phyloP scores from a whole-genome alignment of 2,113 vertebrate species.

The Archocentrus centrarchus region DNA sequence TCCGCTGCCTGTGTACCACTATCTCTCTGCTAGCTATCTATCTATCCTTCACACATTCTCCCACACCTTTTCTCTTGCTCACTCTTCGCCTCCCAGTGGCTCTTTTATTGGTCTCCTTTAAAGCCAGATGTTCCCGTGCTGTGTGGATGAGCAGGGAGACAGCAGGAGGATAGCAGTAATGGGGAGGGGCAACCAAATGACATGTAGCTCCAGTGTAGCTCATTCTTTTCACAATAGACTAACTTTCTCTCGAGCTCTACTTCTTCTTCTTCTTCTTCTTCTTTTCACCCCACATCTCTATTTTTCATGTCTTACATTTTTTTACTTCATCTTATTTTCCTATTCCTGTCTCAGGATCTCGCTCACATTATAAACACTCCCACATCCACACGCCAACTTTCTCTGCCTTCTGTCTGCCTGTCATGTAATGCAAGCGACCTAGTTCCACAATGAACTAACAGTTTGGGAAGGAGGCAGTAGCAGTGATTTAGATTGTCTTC shows the following conservation, averaged over 20 bases:
- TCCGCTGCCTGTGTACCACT: constrained; percentile 20
- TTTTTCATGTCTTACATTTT: constrained; percentile 12
- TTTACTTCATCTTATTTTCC: constrained; percentile 11
- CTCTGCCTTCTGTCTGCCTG: constrained; percentile 29
- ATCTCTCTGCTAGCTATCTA: constrained; percentile 44
- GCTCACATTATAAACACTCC: constrained; percentile 30
- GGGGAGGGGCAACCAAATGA: constrained; percentile 35
- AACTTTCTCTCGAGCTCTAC: constrained; percentile 5
- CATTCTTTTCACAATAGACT: constrained; percentile 24
- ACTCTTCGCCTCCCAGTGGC: constrained; percentile 53
- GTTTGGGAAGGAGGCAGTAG: constrained; percentile 41
- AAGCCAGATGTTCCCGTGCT: constrained; percentile 63
- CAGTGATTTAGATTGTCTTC: constrained; percentile 53
- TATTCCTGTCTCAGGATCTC: constrained; percentile 15
- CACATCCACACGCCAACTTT: constrained; percentile 39
- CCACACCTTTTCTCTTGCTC: constrained; percentile 58
- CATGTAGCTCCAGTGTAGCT: constrained; percentile 42
- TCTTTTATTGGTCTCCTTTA: constrained; percentile 68
- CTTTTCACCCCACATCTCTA: not conserved
- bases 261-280: not conserved
- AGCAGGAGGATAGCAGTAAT: not conserved
- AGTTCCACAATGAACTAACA: constrained; percentile 59
- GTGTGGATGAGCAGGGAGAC: constrained; percentile 12
- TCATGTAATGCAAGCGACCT: constrained; percentile 62
- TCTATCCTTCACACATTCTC: constrained; percentile 62